A percentile compares a stretch with the other conserved stretches of the same genome.
Conservation (phyloP, 2,113 vertebrate genomes). For the Cygnus buccinator region DNA sequence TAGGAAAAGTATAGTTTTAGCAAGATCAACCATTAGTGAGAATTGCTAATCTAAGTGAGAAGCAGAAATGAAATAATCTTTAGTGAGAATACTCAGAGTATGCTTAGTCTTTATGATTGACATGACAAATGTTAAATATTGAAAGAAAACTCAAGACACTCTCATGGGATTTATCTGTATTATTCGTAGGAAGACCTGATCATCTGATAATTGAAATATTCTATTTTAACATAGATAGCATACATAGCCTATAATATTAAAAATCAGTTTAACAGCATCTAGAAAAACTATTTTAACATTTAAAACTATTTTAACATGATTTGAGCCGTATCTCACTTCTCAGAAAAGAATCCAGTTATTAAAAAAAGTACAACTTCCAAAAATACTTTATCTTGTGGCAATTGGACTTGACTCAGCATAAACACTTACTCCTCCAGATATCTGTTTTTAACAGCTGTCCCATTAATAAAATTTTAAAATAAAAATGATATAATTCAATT, state of each 20-base stretch:
- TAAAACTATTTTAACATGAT: neutral
- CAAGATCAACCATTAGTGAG: neutral
- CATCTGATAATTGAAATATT: neutral
- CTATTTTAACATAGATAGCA: neutral
- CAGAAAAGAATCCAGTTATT: conserved; percentile 28
- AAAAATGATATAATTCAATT: neutral
- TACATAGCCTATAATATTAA: neutral
- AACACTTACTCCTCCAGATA: conserved; percentile 16
- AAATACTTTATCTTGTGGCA: conserved; percentile 6
- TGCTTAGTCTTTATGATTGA: neutral
- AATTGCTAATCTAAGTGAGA: neutral
- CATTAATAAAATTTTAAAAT: conserved; percentile 32
- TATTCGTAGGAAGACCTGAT: neutral
- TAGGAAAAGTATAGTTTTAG: neutral
- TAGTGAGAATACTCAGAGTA: neutral
- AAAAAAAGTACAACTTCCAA: neutral
- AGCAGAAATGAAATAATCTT: neutral
- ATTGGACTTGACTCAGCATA: conserved; percentile 6
- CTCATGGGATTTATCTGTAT: neutral
- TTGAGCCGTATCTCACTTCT: conserved; percentile 26
- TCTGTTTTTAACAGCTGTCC: neutral
- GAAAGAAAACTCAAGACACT: neutral
- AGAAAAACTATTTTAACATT: neutral
- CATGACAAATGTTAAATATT: neutral
- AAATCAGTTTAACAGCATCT: neutral